These are phyloP conservation scores for Plebejus argus DNA, from an alignment of 2,888 invertebrate genomes.

Conservation along the genomic window DNA sequence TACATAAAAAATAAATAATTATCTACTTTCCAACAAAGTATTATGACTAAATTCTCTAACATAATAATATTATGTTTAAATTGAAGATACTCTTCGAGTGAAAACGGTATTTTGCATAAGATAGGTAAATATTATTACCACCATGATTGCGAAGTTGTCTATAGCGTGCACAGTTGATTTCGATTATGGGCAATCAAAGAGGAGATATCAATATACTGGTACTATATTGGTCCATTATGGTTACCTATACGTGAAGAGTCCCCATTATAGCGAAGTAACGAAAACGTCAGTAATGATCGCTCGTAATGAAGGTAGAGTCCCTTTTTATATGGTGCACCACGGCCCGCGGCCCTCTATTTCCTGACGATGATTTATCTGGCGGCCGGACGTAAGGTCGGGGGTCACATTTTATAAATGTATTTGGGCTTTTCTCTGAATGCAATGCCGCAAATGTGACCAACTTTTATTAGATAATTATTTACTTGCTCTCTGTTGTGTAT, in stretches of 20 bases:
- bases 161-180: too few relatives aligned
- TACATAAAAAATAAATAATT: too few relatives aligned
- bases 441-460: constrained; percentile 1
- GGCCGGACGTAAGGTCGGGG: constrained; percentile 64
- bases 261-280: not conserved
- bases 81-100: too few relatives aligned
- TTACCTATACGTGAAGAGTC: not conserved
- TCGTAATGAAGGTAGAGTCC: constrained; percentile 15
- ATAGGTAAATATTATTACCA: too few relatives aligned
- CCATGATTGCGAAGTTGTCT: too few relatives aligned
- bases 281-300: not conserved
- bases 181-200: too few relatives aligned
- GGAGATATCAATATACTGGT: too few relatives aligned
- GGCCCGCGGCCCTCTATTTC: constrained; percentile 66
- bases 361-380: constrained; percentile 78
- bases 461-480: not conserved
- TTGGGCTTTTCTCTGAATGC: constrained; percentile 54
- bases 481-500: too few relatives aligned
- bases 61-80: too few relatives aligned
- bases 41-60: too few relatives aligned
- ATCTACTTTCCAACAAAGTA: too few relatives aligned
- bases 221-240: not conserved
- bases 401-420: constrained; percentile 79
- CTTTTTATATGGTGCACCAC: constrained; percentile 45
- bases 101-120: too few relatives aligned